These are phyloP conservation scores for Nemurella pictetii DNA, from an alignment of 2,888 invertebrate genomes.

Conservation along the genomic window DNA sequence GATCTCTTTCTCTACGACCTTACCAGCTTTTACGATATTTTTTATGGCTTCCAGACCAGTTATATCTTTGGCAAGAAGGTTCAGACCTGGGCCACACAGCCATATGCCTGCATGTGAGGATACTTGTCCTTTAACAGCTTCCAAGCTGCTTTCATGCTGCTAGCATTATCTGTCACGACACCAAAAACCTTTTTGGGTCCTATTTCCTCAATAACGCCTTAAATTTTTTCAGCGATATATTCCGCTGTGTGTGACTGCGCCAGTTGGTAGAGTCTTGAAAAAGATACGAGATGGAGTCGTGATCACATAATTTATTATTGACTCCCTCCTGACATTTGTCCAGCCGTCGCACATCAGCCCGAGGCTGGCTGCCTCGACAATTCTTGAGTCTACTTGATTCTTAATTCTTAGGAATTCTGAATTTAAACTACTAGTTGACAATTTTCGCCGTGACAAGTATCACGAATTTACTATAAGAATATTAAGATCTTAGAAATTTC, in stretches of 20 bases:
- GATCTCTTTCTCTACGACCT: not conserved
- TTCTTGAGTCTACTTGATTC: not conserved
- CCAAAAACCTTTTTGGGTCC: conserved; percentile 16
- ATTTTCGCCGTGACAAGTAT: not conserved
- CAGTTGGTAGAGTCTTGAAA: conserved; percentile 26
- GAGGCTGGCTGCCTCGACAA: not conserved
- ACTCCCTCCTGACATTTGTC: not conserved
- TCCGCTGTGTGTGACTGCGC: not conserved
- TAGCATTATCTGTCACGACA: conserved; percentile 28
- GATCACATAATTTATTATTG: not conserved
- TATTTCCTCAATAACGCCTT: not conserved
- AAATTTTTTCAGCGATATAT: conserved; percentile 4
- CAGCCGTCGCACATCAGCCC: conserved; percentile 10
- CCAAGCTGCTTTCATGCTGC: conserved; percentile 30
- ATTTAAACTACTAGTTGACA: not conserved
- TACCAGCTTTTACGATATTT: not conserved
- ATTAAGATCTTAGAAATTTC: too few relatives aligned
- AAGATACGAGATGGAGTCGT: not conserved
- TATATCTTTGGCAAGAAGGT: conserved; percentile 12
- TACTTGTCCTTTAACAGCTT: not conserved
- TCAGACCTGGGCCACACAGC: conserved; percentile 31
- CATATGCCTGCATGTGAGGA: not conserved
- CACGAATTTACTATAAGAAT: too few relatives aligned
- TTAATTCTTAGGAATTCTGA: not conserved
- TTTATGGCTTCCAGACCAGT: not conserved